A percentile compares a stretch with the other conserved stretches of the same genome.
Evolutionary conservation across 2,888 invertebrate genomes (phyloP).

Genomic region (Perizoma affinitatum): DNA sequence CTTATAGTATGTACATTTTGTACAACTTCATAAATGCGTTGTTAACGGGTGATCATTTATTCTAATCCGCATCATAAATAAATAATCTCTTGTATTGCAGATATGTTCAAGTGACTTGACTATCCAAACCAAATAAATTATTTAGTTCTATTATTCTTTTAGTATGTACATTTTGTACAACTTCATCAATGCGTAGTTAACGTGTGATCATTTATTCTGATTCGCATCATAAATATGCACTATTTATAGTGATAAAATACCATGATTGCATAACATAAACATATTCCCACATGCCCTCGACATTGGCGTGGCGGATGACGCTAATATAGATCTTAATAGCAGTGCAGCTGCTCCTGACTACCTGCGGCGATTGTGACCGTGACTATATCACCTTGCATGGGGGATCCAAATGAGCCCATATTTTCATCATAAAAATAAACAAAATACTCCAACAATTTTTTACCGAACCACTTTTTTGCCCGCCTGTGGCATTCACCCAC

Average conservation of each 20-base stretch:
- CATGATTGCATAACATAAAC: conserved; percentile 33
- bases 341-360: conserved; percentile 70
- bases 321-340: conserved; percentile 65
- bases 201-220: no score
- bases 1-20: no score
- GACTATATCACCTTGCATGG: conserved; percentile 71
- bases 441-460: conserved; percentile 6
- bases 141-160: no score
- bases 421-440: conserved; percentile 23
- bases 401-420: conserved; percentile 26
- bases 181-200: no score
- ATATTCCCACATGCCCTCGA: conserved; percentile 58
- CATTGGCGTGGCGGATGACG: conserved; percentile 73
- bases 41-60: no score
- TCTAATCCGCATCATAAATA: neutral
- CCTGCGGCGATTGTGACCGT: conserved; percentile 69
- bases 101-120: no score
- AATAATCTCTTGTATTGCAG: no score
- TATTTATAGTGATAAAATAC: conserved; percentile 21
- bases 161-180: no score
- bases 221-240: conserved; percentile 1
- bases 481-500: no score
- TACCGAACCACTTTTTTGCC: no score
- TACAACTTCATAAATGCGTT: no score
- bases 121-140: no score